Conservation (phyloP, 2,888 invertebrate genomes). For the Pemphredon lugubris region DNA sequence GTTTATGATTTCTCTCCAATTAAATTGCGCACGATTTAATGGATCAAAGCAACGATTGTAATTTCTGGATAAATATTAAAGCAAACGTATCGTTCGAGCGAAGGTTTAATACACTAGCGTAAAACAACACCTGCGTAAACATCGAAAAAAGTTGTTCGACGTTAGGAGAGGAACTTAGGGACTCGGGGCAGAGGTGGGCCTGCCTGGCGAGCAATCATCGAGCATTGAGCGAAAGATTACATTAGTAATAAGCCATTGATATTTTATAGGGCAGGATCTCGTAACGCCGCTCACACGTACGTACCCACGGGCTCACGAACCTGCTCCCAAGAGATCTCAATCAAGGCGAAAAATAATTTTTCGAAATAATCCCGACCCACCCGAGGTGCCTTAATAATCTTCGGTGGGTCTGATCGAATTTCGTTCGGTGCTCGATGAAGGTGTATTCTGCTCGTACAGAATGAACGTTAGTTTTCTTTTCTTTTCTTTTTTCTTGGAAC, state of each 20-base stretch:
- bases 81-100: not conserved
- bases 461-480: conserved; percentile 2
- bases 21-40: no score
- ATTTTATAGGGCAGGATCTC: conserved; percentile 72
- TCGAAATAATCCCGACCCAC: conserved; percentile 64
- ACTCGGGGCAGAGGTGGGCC: conserved; percentile 19
- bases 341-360: conserved; percentile 78
- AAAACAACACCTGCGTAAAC: no score
- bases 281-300: conserved; percentile 59
- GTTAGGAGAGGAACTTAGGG: no score
- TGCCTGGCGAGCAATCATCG: conserved; percentile 73
- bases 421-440: conserved; percentile 44
- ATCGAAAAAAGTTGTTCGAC: no score
- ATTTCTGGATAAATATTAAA: not conserved
- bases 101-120: no score
- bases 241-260: conserved; percentile 79
- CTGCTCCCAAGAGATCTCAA: conserved; percentile 77
- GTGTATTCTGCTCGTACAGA: conserved; percentile 15
- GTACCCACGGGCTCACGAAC: conserved; percentile 53
- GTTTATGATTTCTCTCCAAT: no score
- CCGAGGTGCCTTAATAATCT: conserved; percentile 69
- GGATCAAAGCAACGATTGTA: no score
- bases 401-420: conserved; percentile 69
- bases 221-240: conserved; percentile 77
- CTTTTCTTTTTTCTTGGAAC: not conserved